Conservation (phyloP, 1,140 invertebrate genomes). For the Ooceraea biroi region DNA sequence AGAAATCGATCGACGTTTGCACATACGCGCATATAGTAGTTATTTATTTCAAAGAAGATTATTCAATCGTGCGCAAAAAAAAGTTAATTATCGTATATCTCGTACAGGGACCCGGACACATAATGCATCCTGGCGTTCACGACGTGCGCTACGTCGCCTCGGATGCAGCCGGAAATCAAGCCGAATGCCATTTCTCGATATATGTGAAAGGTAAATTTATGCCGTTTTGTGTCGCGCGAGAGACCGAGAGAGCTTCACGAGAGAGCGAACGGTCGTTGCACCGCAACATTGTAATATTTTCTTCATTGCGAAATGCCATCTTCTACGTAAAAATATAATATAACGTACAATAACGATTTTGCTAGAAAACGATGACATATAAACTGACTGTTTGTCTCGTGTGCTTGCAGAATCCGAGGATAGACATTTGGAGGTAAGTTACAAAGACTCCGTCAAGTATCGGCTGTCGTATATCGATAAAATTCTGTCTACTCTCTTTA, state of each 20-base stretch:
- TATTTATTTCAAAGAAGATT: conserved; percentile 40
- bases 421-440: conserved; percentile 81
- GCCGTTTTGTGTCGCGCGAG: conserved; percentile 29
- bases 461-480: conserved; percentile 33
- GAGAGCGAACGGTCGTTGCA: not conserved
- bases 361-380: conserved; percentile 27
- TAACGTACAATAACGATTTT: conserved; percentile 21
- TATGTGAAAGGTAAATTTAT: conserved; percentile 87
- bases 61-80: conserved; percentile 42
- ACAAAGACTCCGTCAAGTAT: conserved; percentile 44
- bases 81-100: conserved; percentile 68
- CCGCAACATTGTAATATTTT: not conserved
- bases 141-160: conserved; percentile 89
- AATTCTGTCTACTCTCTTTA: conserved; percentile 21
- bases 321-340: conserved; percentile 3
- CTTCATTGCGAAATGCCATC: conserved; percentile 17
- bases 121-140: conserved; percentile 88
- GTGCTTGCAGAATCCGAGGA: conserved; percentile 78
- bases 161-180: conserved; percentile 88
- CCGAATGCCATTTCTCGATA: conserved; percentile 89
- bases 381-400: conserved; percentile 62
- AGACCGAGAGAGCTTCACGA: conserved; percentile 11
- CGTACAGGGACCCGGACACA: conserved; percentile 87
- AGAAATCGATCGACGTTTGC: not conserved
- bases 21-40: not conserved